Base-by-base conservation (phyloP, 2,888 invertebrate genomes). In the Platerodrilus igneus region DNA sequence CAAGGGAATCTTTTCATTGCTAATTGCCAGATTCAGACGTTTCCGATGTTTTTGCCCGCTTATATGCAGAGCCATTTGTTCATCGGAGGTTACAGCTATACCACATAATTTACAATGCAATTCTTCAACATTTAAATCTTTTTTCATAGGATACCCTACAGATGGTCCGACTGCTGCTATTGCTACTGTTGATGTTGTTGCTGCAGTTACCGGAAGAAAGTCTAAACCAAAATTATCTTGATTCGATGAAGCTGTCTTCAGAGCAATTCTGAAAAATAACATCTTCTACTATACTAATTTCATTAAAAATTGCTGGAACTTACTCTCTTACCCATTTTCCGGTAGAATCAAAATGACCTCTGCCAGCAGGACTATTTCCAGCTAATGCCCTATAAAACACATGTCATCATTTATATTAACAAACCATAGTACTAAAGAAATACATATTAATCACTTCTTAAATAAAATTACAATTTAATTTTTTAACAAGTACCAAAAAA, bases 61-160 rank as follows among this genome's bases (percentile, higher is more conserved):
- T 48, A 75, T 60, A 59, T 81, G 81, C 58, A 70, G 71, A 2
- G 75, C 74, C 62, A 81, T 68, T 59, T 79, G 78, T 41, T 77
- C 77, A 17, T 73, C 62, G 51, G 75, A 76, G 0, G 77, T 77
- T 17, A 77, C 73, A 0, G 66, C 59, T 0, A 75, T 68, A 65
- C 73, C 47, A 39, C 68, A 68, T 10, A 66, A 14, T 7, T 60
- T 58, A 44, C 68, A 68, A 9, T 53, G 52, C 29, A 59, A 60
- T 19, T 53, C 41, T 2, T 32, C 18, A 3, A n/a, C 9, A 13
- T 4, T 17, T n/a, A n/a, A n/a, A n/a, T n/a, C n/a, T 28, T 28
- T 7, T 28, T 10, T n/a, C n/a, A n/a, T n/a, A n/a, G n/a, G n/a
- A n/a, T n/a, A n/a, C n/a, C n/a, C n/a, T n/a, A 6, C 7, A 19